These are phyloP conservation scores for Garrulus glandarius DNA, from an alignment of 2,797 vertebrate species.

Conservation along the genomic window DNA sequence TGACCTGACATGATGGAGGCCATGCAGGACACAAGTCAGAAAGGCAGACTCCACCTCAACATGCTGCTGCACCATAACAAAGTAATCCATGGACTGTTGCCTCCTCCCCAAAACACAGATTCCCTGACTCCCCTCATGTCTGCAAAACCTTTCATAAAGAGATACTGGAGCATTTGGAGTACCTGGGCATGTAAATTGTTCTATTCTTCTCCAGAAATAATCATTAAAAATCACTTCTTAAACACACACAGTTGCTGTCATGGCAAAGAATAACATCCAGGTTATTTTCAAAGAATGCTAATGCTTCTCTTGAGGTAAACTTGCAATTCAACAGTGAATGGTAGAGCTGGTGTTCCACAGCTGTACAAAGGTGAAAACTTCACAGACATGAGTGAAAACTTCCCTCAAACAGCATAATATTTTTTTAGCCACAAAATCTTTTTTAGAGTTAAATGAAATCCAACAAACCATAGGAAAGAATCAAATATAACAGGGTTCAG, in stretches of 20 bases:
- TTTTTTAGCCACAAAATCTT: neutral
- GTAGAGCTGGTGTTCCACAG: neutral
- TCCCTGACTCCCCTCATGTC: neutral
- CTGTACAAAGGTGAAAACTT: neutral
- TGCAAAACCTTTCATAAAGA: neutral
- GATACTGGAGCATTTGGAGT: neutral
- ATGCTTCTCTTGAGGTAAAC: neutral
- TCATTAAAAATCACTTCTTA: neutral
- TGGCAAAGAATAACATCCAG: neutral
- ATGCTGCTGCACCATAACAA: neutral
- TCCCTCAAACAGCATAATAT: neutral
- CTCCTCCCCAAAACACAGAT: neutral
- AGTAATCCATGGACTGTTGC: neutral
- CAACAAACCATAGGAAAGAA: neutral
- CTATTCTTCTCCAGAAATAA: neutral
- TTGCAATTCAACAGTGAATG: neutral
- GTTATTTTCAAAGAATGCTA: neutral
- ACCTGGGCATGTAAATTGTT: neutral
- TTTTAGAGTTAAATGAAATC: neutral
- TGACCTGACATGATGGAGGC: neutral
- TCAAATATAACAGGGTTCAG: neutral
- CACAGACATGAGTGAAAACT: accelerated
- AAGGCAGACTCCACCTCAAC: neutral
- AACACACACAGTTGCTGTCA: neutral
- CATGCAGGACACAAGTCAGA: neutral